Conservation (phyloP, 2,797 vertebrate species). For the Sebastes umbrosus region DNA sequence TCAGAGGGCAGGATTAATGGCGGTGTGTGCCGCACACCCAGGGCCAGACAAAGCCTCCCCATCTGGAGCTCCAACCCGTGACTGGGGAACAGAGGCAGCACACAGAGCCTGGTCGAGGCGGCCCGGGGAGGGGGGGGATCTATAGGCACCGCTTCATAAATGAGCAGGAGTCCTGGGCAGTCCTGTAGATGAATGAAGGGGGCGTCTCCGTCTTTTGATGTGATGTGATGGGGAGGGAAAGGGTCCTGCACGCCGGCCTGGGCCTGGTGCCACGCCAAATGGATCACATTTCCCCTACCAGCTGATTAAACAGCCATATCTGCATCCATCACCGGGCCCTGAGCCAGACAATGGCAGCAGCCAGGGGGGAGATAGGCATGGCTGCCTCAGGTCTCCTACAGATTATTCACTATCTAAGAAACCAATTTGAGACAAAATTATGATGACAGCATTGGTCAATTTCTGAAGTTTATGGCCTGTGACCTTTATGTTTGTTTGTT, state of each 20-base stretch:
- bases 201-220: slow-evolving; percentile 65
- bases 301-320: slow-evolving; percentile 79
- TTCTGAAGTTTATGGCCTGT: not conserved
- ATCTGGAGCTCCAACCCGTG: slow-evolving; percentile 76
- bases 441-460: not conserved
- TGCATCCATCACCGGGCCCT: slow-evolving; percentile 54
- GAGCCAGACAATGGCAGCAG: slow-evolving; percentile 60
- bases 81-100: slow-evolving; percentile 73
- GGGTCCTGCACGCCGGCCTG: slow-evolving; percentile 41
- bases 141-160: slow-evolving; percentile 71
- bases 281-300: slow-evolving; percentile 70
- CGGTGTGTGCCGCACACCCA: slow-evolving; percentile 62
- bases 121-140: slow-evolving; percentile 9
- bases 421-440: slow-evolving; percentile 3
- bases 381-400: not conserved
- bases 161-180: slow-evolving; percentile 58
- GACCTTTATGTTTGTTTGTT: not conserved
- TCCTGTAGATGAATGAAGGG: slow-evolving; percentile 58
- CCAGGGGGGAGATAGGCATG: not conserved
- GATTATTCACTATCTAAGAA: slow-evolving; percentile 20
- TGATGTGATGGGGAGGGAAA: slow-evolving; percentile 63
- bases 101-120: slow-evolving; percentile 60
- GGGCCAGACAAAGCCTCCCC: slow-evolving; percentile 73
- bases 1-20: slow-evolving; percentile 74
- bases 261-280: slow-evolving; percentile 59